These are phyloP conservation scores for Plebejus melissa DNA, from an alignment of 2,888 invertebrate species.

Conservation along the genomic window DNA sequence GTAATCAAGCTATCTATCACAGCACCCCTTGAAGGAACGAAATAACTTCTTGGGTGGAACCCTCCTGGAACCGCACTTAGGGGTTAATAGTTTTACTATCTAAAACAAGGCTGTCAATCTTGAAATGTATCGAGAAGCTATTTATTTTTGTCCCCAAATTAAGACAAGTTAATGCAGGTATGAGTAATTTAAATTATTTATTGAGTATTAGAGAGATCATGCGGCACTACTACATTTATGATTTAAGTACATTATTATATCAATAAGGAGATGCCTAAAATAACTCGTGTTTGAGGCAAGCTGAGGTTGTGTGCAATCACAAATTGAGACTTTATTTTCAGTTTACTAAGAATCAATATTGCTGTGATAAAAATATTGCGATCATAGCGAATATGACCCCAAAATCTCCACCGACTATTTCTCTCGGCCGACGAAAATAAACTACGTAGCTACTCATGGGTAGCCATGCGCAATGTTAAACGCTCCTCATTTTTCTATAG, in stretches of 20 bases:
- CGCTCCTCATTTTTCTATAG: constrained; percentile 74
- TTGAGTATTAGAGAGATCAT: no score
- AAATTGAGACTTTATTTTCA: not conserved
- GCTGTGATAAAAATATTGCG: not conserved
- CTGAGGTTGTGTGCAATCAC: not conserved
- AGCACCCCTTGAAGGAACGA: constrained; percentile 26
- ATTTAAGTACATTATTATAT: no score
- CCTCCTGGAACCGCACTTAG: not conserved
- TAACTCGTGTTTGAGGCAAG: not conserved
- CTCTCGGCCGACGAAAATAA: constrained; percentile 40
- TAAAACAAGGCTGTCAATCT: constrained; percentile 16
- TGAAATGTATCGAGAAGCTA: not conserved
- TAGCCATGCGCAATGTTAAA: constrained; percentile 65
- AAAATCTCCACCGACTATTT: constrained; percentile 27
- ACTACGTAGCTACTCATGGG: constrained; percentile 46
- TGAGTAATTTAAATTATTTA: no score
- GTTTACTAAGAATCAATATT: not conserved
- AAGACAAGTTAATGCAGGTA: not conserved
- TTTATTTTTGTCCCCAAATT: not conserved
- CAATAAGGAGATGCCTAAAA: not conserved
- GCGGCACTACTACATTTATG: no score
- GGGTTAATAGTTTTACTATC: constrained; percentile 9
- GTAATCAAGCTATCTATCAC: constrained; percentile 69
- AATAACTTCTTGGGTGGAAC: constrained; percentile 12
- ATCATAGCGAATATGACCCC: not conserved